Base-by-base conservation (phyloP, 1,140 invertebrate species). In the Acyrthosiphon pisum region DNA sequence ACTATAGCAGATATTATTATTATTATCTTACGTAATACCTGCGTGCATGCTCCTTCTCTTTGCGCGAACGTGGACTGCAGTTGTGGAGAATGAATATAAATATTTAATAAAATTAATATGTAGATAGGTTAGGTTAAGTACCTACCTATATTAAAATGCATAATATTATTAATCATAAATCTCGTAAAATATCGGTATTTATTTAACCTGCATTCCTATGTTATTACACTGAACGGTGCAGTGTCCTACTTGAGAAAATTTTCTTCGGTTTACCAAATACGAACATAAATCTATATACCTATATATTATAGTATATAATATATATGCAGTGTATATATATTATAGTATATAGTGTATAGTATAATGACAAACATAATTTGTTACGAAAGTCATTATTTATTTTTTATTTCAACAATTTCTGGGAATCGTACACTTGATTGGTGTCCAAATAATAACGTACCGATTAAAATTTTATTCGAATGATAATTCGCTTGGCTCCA, bases 311-410 rank as follows among this genome's bases (percentile, higher is more conserved):
- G 41, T n/a, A 6, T n/a, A 53, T 23, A 23, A 53, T 53, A 23
- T n/a, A n/a, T 35, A 4, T n/a, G n/a, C n/a, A n/a, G n/a, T n/a
- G n/a, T n/a, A n/a, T n/a, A n/a, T n/a, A n/a, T n/a, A n/a, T n/a
- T n/a, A n/a, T n/a, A n/a, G n/a, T n/a, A 14, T n/a, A 18, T 68
- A n/a, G 2, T 41, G 41, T 76, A 76, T 76, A 4, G 14, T 23
- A 84, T 84, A 84, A 84, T 41, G 41, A 44, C 83, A 84, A 84
- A 84, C 83, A 84, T 84, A 84, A 41, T 84, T 84, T 37, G 41
- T 23, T 11, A 30, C 30, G 46, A 87, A 48, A 48, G 30, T 87
- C 41, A 48, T 35, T 84, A 41, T 84, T 84, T 84, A 23, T 26
- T 44, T 84, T 84, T 76, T 76, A 68, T n/a, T 76, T 76, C 14